phyloP scores from a whole-genome alignment of 2,797 vertebrate genomes.

The Enteromius radiatus region DNA sequence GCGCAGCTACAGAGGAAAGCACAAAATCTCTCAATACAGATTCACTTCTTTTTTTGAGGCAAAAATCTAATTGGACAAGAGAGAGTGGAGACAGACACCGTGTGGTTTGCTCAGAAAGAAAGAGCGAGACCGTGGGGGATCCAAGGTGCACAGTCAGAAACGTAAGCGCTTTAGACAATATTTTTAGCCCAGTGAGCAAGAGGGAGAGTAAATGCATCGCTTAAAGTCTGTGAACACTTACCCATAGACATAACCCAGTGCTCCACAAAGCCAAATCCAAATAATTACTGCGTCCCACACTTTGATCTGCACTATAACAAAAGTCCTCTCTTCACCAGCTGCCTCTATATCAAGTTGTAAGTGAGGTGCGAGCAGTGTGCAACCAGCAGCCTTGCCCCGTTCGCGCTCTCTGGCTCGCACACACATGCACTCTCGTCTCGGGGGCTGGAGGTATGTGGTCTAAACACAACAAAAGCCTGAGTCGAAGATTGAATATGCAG shows the following conservation, averaged over 20 bases:
- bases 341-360: constrained; percentile 35
- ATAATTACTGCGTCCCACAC: constrained; percentile 24
- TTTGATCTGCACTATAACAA: constrained; percentile 29
- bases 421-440: constrained; percentile 77
- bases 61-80: constrained; percentile 33
- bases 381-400: constrained; percentile 45
- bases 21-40: constrained; percentile 29
- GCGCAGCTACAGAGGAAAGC: constrained; percentile 9
- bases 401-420: constrained; percentile 62
- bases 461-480: constrained; percentile 97
- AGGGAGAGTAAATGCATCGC: constrained; percentile 42
- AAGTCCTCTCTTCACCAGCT: constrained; percentile 35
- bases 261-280: constrained; percentile 33
- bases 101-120: constrained; percentile 3
- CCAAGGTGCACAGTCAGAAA: constrained; percentile 34
- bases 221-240: constrained; percentile 84
- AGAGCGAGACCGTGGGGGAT: constrained; percentile 2
- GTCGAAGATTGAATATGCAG: constrained; percentile 96
- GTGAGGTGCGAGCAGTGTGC: constrained; percentile 38
- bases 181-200: background rate
- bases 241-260: constrained; percentile 80
- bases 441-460: constrained; percentile 94
- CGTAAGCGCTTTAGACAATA: constrained; percentile 14
- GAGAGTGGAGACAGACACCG: background rate
- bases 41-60: constrained; percentile 34